Evolutionary conservation across 2,888 invertebrate genomes (phyloP), one percentile per base, ranked within the genome.

Genomic region (Endomychus coccineus): DNA sequence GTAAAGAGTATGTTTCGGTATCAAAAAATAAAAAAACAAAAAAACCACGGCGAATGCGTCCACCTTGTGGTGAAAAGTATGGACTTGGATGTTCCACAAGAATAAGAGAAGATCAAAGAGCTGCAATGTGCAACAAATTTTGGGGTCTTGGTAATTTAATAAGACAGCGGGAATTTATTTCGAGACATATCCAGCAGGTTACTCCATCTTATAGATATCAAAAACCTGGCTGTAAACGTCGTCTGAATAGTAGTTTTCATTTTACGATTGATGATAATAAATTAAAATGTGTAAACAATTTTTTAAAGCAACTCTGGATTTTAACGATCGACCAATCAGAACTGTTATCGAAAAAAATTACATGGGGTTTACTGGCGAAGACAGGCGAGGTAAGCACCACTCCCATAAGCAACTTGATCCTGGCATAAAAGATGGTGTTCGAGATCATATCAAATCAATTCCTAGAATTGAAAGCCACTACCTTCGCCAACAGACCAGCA

Each of bases 381-480:
- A 34, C 27, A 5, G 4, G 13, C 6, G 27, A 10, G 27, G 34
- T 4, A 34, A 34, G 10, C 34, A 34, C 16, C 27, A 17, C 14
- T 14, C 24, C 4, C 34, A 34, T 9, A 9, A 5, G 10, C 9
- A 10, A 11, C 15, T 27, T 16, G 25, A 27, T 13, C 10, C 9
- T 13, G 14, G 4, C 16, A 27, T 27, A 5, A 27, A 17, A 27
- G 17, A 34, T 3, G 13, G 15, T 14, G 11, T 27, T 4, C 6
- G 9, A 14, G 15, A n/a, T 16, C 15, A 14, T 17, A 27, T 27
- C 10, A 13, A 27, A 7, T 5, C 25, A 4, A 34, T 34, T 6
- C 34, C 34, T 6, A 27, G 15, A 25, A 27, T 34, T 6, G 34
- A 27, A 5, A 15, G 16, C n/a, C 34, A 34, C 15, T 34, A 34